Conservation (phyloP, 2,888 invertebrate species). For the Cephus rjabovi region DNA sequence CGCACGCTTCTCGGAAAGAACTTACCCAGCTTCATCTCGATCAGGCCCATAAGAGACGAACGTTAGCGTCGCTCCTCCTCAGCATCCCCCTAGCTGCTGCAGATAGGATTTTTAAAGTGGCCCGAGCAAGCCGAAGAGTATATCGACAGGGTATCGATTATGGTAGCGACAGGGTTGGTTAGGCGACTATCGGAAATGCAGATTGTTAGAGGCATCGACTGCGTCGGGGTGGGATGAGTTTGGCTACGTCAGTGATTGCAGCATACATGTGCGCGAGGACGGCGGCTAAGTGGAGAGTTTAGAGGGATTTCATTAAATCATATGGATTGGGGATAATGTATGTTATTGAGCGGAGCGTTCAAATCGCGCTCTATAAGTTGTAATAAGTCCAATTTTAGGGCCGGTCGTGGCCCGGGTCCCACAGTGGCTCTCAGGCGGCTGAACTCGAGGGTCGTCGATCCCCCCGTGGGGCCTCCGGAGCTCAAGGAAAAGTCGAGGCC, state of each 20-base stretch:
- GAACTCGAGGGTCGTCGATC: slow-evolving; percentile 6
- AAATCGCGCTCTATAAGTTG: slow-evolving; percentile 67
- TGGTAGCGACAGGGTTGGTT: not conserved
- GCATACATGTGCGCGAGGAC: slow-evolving; percentile 43
- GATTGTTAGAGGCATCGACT: not conserved
- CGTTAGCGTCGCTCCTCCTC: not conserved
- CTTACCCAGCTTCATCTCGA: slow-evolving; percentile 6
- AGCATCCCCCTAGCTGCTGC: not conserved
- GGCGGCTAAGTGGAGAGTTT: slow-evolving; percentile 66
- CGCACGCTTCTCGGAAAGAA: slow-evolving; percentile 30
- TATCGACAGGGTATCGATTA: not conserved
- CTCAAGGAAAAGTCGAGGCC: slow-evolving; percentile 3
- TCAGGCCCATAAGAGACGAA: not conserved
- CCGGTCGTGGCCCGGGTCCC: slow-evolving; percentile 60
- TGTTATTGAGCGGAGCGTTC: slow-evolving; percentile 66
- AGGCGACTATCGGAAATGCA: not conserved
- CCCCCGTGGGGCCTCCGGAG: not conserved
- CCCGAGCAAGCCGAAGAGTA: not conserved
- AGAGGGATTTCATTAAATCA: slow-evolving; percentile 68
- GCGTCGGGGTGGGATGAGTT: not conserved
- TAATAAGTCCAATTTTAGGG: slow-evolving; percentile 67
- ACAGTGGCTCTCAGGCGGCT: slow-evolving; percentile 56
- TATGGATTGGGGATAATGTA: slow-evolving; percentile 67
- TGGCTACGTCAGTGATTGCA: not conserved
- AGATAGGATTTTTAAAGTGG: not conserved